Base-by-base conservation (phyloP, 30 jellyfish, hydroid and myxozoan species). In the Aurelia sp. region DNA sequence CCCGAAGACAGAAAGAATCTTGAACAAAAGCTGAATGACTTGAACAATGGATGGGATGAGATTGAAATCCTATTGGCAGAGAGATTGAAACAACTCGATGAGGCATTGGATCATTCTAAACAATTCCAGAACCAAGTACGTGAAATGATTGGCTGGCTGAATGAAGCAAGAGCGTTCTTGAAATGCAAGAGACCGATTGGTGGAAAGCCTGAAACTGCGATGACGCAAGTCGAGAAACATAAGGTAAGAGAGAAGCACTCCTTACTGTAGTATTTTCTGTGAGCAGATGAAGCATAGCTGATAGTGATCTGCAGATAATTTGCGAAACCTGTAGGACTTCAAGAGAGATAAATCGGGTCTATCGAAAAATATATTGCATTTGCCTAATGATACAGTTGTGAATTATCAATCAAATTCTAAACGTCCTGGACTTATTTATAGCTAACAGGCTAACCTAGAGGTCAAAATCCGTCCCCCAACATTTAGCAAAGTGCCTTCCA, bases 101-200 rank as follows among this genome's bases (percentile, higher is more conserved):
- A 89, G 17, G 99, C 99, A 5, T 63, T 89, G 69, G 99, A 94
- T n/a, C 84, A 86, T 17, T 90, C 99, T 51, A 94, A 74, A 55
- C 66, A 75, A 21, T 94, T 94, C 81, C 97, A 94, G 73, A 96
- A 82, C 21, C 93, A 94, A 84, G 97, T 89, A 27, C 95, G 96
- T 11, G 97, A 89, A 58, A 66, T 94, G 91, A 71, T 71, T 82
- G 93, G 94, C 20, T 94, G 99, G 99, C 60, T 94, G 81, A 89
- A 75, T 69, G 97, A 94, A 51, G 97, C 97, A 13, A 85, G 86
- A 60, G 85, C 95, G 7, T 89, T 90, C 87, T 83, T 94, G 86
- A 89, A 81, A 57, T 58, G 96, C 66, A 94, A 94, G 72, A 40
- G 82, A 61, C 99, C 99, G 19, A 85, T 77, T 19, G 99, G 97